These are phyloP conservation scores for Agrotis segetum DNA, from an alignment of 2,888 invertebrate genomes.

Conservation along the genomic window DNA sequence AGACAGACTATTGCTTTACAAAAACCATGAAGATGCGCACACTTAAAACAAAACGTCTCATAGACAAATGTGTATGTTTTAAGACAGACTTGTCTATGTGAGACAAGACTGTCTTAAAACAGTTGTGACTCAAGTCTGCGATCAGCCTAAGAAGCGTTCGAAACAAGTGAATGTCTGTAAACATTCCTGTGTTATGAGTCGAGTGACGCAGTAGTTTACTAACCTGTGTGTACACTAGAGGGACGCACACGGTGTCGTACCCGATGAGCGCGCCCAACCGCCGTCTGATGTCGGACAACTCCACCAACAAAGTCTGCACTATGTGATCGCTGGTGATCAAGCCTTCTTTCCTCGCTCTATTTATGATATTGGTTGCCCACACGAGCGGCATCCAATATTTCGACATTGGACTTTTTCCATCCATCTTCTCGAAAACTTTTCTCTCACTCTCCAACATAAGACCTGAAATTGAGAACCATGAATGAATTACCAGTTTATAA, in stretches of 20 bases:
- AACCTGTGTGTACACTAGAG: slow-evolving; percentile 98
- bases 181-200: slow-evolving; percentile 13
- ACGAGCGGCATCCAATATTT: slow-evolving; percentile 98
- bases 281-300: slow-evolving; percentile 96
- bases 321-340: slow-evolving; percentile 97
- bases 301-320: slow-evolving; percentile 97
- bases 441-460: slow-evolving; percentile 97
- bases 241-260: slow-evolving; percentile 97
- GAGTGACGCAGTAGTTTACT: slow-evolving; percentile 61
- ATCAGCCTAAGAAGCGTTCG: slow-evolving; percentile 2
- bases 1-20: too few species aligned
- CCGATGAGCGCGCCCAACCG: slow-evolving; percentile 96
- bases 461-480: slow-evolving; percentile 88
- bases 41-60: too few species aligned
- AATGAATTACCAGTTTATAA: neutral
- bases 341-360: slow-evolving; percentile 96
- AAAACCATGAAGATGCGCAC: too few species aligned
- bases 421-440: slow-evolving; percentile 97
- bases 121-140: too few species aligned
- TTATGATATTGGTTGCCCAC: slow-evolving; percentile 98
- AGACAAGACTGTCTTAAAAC: too few species aligned
- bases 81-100: too few species aligned
- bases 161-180: slow-evolving; percentile 14
- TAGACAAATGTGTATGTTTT: too few species aligned
- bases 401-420: slow-evolving; percentile 97